Evolutionary conservation across 2,797 vertebrate genomes (phyloP).

Genomic region (Paratrypauchen microcephalus): DNA sequence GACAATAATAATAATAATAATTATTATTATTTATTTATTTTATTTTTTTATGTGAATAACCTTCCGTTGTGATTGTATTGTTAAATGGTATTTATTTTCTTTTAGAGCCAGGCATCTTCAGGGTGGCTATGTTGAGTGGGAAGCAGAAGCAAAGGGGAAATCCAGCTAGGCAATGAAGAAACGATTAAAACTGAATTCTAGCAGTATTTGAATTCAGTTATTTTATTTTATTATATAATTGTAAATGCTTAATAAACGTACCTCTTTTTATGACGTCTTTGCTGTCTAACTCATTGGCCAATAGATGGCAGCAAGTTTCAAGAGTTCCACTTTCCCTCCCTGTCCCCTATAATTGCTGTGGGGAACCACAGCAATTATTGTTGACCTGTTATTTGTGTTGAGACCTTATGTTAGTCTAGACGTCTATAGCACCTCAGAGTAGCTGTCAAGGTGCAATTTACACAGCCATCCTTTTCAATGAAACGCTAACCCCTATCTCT

Average conservation of each 20-base stretch:
- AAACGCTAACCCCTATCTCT: conserved; percentile 16
- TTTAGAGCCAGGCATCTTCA: conserved; percentile 70
- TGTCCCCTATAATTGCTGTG: conserved; percentile 26
- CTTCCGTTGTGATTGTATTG: background rate
- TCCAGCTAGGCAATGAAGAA: background rate
- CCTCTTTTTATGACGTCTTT: background rate
- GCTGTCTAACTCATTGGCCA: conserved; percentile 30
- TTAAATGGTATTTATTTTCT: conserved; percentile 9
- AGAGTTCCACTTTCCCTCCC: conserved; percentile 2
- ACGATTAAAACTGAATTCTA: conserved; percentile 9
- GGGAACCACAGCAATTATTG: too few relatives aligned
- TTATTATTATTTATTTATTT: too few relatives aligned
- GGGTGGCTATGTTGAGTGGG: conserved; percentile 77
- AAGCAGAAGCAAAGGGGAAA: conserved; percentile 43
- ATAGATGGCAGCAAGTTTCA: conserved; percentile 63
- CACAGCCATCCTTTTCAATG: conserved; percentile 30
- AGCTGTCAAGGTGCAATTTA: conserved; percentile 39
- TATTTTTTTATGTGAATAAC: conserved; percentile 18
- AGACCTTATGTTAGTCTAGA: conserved; percentile 57
- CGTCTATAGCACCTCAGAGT: conserved; percentile 41
- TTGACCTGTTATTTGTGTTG: too few relatives aligned
- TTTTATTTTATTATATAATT: background rate
- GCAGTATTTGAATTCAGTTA: background rate
- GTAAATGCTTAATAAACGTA: background rate
- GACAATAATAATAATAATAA: too few relatives aligned